These are phyloP conservation scores for Tiliacea citrago DNA, from an alignment of 2,888 invertebrate genomes.

Conservation along the genomic window DNA sequence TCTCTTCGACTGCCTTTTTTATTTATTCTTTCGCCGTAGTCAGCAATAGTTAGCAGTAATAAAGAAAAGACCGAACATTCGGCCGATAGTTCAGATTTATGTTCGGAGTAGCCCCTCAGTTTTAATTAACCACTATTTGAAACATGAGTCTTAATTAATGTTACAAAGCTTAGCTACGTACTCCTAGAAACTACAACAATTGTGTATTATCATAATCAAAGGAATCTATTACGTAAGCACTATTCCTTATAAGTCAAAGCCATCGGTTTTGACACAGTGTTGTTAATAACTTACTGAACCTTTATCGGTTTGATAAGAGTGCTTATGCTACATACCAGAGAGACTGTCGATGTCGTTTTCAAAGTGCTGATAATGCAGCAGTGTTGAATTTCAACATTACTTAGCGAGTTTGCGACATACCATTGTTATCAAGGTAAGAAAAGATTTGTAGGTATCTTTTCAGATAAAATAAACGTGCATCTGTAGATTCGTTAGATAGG, in stretches of 20 bases:
- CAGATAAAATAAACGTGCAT: conserved; percentile 36
- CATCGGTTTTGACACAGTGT: conserved; percentile 4
- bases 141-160: conserved; percentile 36
- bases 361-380: conserved; percentile 71
- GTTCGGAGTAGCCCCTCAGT: no score
- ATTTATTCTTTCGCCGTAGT: no score
- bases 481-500: conserved; percentile 21
- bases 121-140: conserved; percentile 8
- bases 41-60: no score
- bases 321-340: conserved; percentile 47
- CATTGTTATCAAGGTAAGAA: conserved; percentile 47
- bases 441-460: conserved; percentile 25
- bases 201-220: not conserved
- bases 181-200: conserved; percentile 7
- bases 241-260: not conserved
- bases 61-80: no score
- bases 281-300: conserved; percentile 53
- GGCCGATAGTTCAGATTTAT: no score
- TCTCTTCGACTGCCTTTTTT: no score
- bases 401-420: conserved; percentile 44
- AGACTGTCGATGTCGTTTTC: conserved; percentile 70
- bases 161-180: not conserved
- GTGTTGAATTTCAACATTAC: conserved; percentile 56
- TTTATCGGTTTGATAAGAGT: conserved; percentile 62
- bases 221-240: conserved; percentile 10